Percentiles rank a stretch among this genome's conserved stretches.
Conservation (phyloP, 2,888 invertebrate species). For the Plebejus anna region DNA sequence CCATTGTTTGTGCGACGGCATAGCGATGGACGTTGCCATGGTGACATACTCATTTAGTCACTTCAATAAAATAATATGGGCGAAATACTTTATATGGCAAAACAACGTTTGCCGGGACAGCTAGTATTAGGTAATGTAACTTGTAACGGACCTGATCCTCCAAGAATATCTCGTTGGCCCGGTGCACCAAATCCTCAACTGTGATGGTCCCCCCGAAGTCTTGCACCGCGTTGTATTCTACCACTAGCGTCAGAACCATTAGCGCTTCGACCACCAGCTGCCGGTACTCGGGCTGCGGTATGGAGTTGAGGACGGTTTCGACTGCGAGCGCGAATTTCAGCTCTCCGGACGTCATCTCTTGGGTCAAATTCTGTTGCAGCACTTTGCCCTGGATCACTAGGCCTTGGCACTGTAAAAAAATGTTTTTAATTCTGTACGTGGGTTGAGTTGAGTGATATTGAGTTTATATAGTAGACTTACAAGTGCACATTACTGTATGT, state of each 20-base stretch:
- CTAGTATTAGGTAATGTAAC: no score
- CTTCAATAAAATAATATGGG: no score
- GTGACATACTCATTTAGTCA: no score
- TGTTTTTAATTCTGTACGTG: not conserved
- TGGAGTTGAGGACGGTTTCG: constrained; percentile 96
- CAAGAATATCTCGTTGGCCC: constrained; percentile 96
- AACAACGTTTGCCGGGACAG: no score
- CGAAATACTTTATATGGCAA: no score
- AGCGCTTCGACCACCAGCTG: constrained; percentile 98
- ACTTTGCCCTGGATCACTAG: constrained; percentile 94
- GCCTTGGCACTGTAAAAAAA: constrained; percentile 88
- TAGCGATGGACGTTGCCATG: no score
- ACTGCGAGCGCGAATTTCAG: constrained; percentile 98
- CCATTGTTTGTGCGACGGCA: no score
- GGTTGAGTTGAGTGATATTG: no score
- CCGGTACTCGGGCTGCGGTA: constrained; percentile 98
- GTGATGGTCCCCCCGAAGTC: constrained; percentile 89
- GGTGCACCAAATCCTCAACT: constrained; percentile 95
- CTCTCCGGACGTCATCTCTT: constrained; percentile 99
- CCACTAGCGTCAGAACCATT: constrained; percentile 95
- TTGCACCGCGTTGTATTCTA: constrained; percentile 90
- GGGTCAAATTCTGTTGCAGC: constrained; percentile 94
- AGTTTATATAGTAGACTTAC: no score
- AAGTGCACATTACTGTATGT: no score
- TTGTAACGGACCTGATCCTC: constrained; percentile 90